Percentiles rank a stretch among this genome's conserved stretches.
These are phyloP conservation scores for Percopsis omiscomaycus DNA, from an alignment of 2,797 vertebrate genomes.

Conservation along the genomic window DNA sequence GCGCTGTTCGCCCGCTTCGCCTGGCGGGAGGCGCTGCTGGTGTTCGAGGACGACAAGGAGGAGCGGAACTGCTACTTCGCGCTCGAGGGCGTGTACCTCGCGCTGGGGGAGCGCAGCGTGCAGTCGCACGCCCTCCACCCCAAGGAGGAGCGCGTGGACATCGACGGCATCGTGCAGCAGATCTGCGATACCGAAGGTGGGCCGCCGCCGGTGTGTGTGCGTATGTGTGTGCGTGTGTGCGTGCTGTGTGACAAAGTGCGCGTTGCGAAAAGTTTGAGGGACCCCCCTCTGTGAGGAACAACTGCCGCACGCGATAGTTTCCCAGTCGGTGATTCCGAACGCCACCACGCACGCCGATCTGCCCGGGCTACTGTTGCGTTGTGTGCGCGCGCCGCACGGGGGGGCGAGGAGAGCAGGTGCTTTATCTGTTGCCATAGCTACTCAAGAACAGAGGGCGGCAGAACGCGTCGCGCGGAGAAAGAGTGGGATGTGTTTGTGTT, in stretches of 20 bases:
- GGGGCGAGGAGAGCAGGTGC: not conserved
- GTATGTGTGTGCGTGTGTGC: too few relatives aligned
- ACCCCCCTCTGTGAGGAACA: not conserved
- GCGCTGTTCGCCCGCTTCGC: slow-evolving; percentile 86
- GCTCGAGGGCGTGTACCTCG: slow-evolving; percentile 85
- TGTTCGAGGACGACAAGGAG: slow-evolving; percentile 87
- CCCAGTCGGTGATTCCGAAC: not conserved
- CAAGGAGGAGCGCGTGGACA: slow-evolving; percentile 72
- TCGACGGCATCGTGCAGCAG: slow-evolving; percentile 79
- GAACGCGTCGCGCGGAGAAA: too few relatives aligned
- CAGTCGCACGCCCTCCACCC: slow-evolving; percentile 71
- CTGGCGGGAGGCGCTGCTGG: slow-evolving; percentile 85
- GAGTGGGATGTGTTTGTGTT: too few relatives aligned
- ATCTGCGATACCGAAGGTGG: slow-evolving; percentile 73
- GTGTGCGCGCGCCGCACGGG: too few relatives aligned
- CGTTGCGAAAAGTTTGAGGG: not conserved
- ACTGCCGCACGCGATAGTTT: not conserved
- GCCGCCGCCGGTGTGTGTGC: not conserved
- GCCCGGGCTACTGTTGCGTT: not conserved
- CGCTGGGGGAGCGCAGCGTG: slow-evolving; percentile 79
- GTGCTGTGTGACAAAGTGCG: not conserved
- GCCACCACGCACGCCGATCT: not conserved
- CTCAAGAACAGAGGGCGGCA: not conserved
- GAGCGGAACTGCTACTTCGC: slow-evolving; percentile 94
- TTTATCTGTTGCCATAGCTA: slow-evolving; percentile 8